phyloP scores from a whole-genome alignment of 1,140 invertebrate genomes.

The Procambarus clarkii region DNA sequence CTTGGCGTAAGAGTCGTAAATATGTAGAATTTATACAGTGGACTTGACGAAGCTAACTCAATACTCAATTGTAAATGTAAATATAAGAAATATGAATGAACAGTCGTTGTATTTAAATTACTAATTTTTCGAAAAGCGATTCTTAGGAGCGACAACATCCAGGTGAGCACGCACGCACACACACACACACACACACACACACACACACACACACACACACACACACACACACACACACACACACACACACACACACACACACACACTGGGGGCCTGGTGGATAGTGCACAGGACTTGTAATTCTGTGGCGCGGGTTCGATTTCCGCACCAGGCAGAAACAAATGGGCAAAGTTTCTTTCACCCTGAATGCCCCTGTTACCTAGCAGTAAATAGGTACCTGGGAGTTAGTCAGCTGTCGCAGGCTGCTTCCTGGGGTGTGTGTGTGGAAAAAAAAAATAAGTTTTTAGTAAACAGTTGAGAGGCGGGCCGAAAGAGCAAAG shows the following conservation, averaged over 20 bases:
- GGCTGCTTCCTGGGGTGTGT: no score
- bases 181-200: constrained; percentile 22
- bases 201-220: constrained; percentile 28
- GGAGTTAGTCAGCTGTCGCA: no score
- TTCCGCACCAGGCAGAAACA: no score
- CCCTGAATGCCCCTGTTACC: no score
- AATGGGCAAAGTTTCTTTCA: no score
- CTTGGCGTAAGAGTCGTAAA: constrained; percentile 36
- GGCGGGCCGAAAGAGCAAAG: no score
- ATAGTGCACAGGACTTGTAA: no score
- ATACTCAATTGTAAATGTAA: constrained; percentile 48
- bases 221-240: constrained; percentile 23
- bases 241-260: constrained; percentile 10
- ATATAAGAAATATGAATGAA: neutral
- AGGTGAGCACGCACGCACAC: neutral
- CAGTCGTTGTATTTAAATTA: neutral
- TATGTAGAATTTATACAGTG: constrained; percentile 22
- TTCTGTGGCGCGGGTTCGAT: no score
- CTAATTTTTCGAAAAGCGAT: neutral
- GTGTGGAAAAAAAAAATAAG: no score
- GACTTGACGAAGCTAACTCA: constrained; percentile 48
- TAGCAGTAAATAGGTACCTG: no score
- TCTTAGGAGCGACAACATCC: neutral
- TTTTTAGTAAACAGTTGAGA: no score
- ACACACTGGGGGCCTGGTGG: no score